Base-by-base conservation (phyloP, 2,888 invertebrate species). In the Cordilura impudica region DNA sequence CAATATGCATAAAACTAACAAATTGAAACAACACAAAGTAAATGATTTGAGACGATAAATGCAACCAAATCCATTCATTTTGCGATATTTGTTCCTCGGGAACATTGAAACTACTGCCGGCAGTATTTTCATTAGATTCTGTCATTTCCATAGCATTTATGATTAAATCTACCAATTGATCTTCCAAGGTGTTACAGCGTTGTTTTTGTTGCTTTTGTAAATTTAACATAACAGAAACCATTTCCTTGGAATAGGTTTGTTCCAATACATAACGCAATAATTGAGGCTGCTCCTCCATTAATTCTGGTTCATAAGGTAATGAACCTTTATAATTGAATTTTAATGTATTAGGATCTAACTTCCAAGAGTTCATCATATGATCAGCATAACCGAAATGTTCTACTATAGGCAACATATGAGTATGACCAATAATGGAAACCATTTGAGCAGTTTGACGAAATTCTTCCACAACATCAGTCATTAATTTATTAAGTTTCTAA, bases 21-120 rank as follows among this genome's bases (percentile, higher is more conserved):
- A 97, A 97, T 87, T 98, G 97, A 88, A 97, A 97, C 1, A 98
- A 92, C 53, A 98, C 97, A 88, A 98, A 95, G 90, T 97, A 98
- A 82, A 98, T 98, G 4, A 98, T 92, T 89, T 98, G 98, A 4
- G 97, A 96, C 0, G 97, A 97, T 19, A 98, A 91, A 89, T 98
- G 97, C 73, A 97, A 92, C 98, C 98, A 98, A 56, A 96, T 92
- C 92, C 95, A 96, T 86, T 96, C 95, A 47, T 88, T 88, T 18
- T 86, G 86, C 0, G 87, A 87, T 31, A 87, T 86, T 71, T 88
- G 87, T 21, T 90, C 90, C 29, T 90, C 84, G 91, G 92, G 90
- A 90, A 84, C 80, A 81, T 87, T 88, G 91, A 92, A 90, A 90
- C 85, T 83, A 81, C 85, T 86, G 73, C 88, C 87, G 0, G 84